Evolutionary conservation across 2,888 invertebrate species (phyloP).

Genomic region (Hypselothyrea guttata): DNA sequence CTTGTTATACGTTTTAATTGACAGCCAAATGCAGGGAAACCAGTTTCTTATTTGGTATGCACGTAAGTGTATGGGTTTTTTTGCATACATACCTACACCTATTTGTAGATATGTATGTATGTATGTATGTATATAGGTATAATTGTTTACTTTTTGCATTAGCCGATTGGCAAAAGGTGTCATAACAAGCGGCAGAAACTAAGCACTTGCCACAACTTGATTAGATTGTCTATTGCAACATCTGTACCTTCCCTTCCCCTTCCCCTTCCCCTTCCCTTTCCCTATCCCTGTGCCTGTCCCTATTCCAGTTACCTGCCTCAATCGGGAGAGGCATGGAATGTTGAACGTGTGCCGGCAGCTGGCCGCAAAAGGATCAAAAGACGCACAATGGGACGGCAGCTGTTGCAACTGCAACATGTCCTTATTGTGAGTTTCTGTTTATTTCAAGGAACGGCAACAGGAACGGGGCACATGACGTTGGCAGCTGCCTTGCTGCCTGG

Average conservation of each 20-base stretch:
- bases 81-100: no score
- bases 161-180: conserved; percentile 62
- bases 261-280: conserved; percentile 20
- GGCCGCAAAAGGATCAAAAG: conserved; percentile 56
- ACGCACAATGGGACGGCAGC: conserved; percentile 31
- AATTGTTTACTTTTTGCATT: conserved; percentile 48
- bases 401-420: conserved; percentile 25
- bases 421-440: conserved; percentile 30
- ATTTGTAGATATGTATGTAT: neutral
- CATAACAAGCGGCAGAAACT: conserved; percentile 49
- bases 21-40: conserved; percentile 62
- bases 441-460: conserved; percentile 41
- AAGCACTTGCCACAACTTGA: conserved; percentile 29
- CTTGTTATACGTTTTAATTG: conserved; percentile 55
- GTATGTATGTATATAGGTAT: conserved; percentile 11
- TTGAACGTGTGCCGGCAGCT: conserved; percentile 70
- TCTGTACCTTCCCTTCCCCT: conserved; percentile 60
- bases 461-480: conserved; percentile 50
- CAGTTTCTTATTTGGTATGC: conserved; percentile 37
- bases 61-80: conserved; percentile 1
- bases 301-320: conserved; percentile 44
- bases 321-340: conserved; percentile 28
- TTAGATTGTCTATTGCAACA: conserved; percentile 61
- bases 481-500: conserved; percentile 41
- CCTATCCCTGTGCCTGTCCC: conserved; percentile 19